These are phyloP conservation scores for Cecidostiba fungosa DNA, from an alignment of 2,888 invertebrate species.

Conservation along the genomic window DNA sequence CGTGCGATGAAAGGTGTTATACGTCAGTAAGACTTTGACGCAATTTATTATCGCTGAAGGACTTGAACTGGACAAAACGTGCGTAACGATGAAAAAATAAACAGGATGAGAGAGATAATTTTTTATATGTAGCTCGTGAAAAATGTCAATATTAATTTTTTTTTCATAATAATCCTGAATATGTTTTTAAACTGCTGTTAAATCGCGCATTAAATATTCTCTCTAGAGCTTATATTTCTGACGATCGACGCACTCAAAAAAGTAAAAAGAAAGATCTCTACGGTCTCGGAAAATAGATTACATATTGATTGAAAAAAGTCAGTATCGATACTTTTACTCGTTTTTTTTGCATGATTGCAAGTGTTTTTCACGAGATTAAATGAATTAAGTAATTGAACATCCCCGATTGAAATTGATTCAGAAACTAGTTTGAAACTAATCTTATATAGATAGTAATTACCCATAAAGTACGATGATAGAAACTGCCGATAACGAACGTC, in stretches of 20 bases:
- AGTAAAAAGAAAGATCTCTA: too few relatives aligned
- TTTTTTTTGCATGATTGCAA: not conserved
- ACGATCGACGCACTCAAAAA: too few relatives aligned
- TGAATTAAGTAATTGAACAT: not conserved
- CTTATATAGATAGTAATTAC: not conserved
- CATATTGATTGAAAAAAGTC: too few relatives aligned
- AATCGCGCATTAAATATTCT: not conserved
- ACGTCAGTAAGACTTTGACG: not conserved
- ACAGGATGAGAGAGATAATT: not conserved
- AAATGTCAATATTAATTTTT: not conserved
- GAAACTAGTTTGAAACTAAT: too few relatives aligned
- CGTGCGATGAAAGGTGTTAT: conserved; percentile 15
- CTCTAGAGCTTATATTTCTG: not conserved
- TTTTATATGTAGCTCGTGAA: not conserved
- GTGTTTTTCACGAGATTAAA: not conserved
- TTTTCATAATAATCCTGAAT: not conserved
- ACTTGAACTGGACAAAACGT: not conserved
- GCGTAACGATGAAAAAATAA: not conserved
- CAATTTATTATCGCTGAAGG: not conserved
- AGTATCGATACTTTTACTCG: not conserved
- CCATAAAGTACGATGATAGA: not conserved
- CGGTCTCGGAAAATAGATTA: not conserved
- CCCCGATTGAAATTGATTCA: not conserved
- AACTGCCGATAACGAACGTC: too few relatives aligned
- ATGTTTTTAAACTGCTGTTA: not conserved